Percentiles rank a stretch among this genome's conserved stretches.
Evolutionary conservation across 1,140 invertebrate genomes (phyloP).

Genomic region (Zaprionus capensis): DNA sequence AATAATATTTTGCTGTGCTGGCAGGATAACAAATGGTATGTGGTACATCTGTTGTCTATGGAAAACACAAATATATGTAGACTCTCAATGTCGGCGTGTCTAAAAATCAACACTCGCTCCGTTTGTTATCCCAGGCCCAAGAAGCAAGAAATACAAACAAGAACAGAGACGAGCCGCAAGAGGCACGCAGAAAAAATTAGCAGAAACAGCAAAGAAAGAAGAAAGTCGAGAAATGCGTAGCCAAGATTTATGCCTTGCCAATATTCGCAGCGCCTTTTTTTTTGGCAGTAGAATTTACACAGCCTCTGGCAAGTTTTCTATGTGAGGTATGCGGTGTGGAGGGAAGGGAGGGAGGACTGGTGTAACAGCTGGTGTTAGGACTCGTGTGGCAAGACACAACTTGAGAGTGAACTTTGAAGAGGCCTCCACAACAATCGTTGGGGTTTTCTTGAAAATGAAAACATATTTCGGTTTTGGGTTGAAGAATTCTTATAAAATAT

Average conservation of each 20-base stretch:
- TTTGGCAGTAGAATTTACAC: conserved; percentile 31
- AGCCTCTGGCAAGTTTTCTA: not conserved
- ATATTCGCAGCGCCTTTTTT: conserved; percentile 41
- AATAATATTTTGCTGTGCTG: not conserved
- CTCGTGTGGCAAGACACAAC: not conserved
- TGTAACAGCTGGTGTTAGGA: conserved; percentile 6
- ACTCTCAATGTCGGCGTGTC: conserved; percentile 10
- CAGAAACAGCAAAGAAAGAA: conserved; percentile 31
- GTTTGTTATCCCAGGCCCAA: conserved; percentile 27
- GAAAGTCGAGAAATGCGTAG: conserved; percentile 23
- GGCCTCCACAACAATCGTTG: not conserved
- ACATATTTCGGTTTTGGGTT: not conserved
- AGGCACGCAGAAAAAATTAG: not conserved
- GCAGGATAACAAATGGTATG: conserved; percentile 49
- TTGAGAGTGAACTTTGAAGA: not conserved
- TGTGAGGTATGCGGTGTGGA: not conserved
- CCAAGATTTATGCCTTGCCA: conserved; percentile 60
- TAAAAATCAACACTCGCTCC: conserved; percentile 28
- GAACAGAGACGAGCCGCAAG: not conserved
- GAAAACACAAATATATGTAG: conserved; percentile 27
- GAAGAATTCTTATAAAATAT: not conserved
- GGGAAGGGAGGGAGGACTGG: not conserved
- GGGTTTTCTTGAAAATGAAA: not conserved
- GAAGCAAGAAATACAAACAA: conserved; percentile 27
- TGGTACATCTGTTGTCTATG: conserved; percentile 38